Base-by-base conservation (phyloP, 2,888 invertebrate genomes). In the Agelastica alni region DNA sequence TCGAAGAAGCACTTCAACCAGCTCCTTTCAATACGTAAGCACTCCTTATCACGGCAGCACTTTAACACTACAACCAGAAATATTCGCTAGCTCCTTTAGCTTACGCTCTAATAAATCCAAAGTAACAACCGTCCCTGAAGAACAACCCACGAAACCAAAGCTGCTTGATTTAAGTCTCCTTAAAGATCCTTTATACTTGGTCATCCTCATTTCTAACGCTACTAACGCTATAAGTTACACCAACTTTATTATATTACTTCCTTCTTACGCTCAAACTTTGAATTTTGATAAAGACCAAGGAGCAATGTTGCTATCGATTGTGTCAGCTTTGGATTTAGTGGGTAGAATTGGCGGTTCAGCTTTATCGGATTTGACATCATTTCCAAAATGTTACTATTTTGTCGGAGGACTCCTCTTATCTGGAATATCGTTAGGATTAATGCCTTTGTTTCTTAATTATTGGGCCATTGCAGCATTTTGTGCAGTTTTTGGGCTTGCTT, bases 21-120 rank as follows among this genome's bases (percentile, higher is more conserved):
- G 91, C 28, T 91, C 91, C 41, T 91, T 93, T 63, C 87, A 91
- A 59, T 93, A 92, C 68, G 84, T 92, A 71, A 89, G 89, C 39
- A 92, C 92, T 0, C 89, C 91, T 0, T 92, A 90, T 70, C 92
- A 92, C 65, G 92, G 92, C 0, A 91, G 91, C 32, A 91, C 91
- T 0, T 67, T 92, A 0, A 89, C 90, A 0, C 83, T 91, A 59
- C 88, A 89, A 58, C 88, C 88, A 0, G 85, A 86, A 69, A 88
- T 88, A 62, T 88, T 89, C 69, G 87, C 90, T 0, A 90, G 89
- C 1, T 89, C 89, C 41, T 83, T 91, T 59, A 90, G 90, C 9
- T 70, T 91, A 1, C 87, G 85, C 63, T 87, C 89, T 0, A 56
- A 37, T 3, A 81, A 85, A 0, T 82, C 83, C 1, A 85, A 57